These are phyloP conservation scores for Pharmacophagus antenor DNA, from an alignment of 2,888 invertebrate genomes.

Conservation along the genomic window DNA sequence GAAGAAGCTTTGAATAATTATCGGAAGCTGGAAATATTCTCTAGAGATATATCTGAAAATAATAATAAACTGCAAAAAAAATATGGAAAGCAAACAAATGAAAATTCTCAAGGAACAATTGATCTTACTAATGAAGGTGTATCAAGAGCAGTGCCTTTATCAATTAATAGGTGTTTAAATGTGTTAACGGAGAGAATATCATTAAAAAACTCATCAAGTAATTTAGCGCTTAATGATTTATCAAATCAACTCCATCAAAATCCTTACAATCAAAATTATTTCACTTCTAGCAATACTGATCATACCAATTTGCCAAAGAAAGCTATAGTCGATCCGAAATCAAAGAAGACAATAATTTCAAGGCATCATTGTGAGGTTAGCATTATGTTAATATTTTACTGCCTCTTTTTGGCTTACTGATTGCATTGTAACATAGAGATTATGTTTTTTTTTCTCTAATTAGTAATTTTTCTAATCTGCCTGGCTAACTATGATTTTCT, in stretches of 20 bases:
- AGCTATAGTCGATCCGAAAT: constrained; percentile 47
- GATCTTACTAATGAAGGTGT: not conserved
- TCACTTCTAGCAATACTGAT: not conserved
- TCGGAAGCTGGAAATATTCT: not conserved
- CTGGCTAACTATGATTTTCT: too few species aligned
- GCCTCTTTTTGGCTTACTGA: not conserved
- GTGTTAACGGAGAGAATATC: not conserved
- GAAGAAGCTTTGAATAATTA: not conserved
- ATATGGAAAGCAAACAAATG: not conserved
- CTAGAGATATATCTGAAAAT: not conserved
- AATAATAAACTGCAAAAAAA: not conserved
- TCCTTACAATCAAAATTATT: not conserved
- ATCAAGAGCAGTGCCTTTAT: not conserved
- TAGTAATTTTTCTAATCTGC: too few species aligned
- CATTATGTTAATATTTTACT: not conserved
- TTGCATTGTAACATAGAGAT: not conserved
- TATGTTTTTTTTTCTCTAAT: too few species aligned
- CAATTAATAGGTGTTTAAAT: not conserved
- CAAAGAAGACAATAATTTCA: constrained; percentile 60
- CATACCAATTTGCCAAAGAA: constrained; percentile 42
- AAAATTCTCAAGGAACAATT: not conserved
- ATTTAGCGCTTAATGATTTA: not conserved
- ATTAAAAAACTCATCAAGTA: not conserved
- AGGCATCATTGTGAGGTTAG: constrained; percentile 59
- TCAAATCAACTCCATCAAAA: not conserved